Conservation (phyloP, 2,888 invertebrate genomes). For the Agrypnus murinus region DNA sequence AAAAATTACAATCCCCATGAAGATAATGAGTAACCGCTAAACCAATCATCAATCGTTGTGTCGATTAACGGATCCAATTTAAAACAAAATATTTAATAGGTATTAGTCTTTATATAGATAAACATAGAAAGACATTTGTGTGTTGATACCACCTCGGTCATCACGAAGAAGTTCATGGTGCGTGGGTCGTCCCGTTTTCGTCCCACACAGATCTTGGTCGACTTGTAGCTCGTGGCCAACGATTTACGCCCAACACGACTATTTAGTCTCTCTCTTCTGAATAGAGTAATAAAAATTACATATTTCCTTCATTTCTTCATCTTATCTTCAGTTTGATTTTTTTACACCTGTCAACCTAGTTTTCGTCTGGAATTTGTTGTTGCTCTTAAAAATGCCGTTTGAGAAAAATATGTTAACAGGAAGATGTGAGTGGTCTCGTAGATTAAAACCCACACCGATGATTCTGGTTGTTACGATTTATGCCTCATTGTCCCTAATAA, state of each 20-base stretch:
- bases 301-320: constrained; percentile 15
- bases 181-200: constrained; percentile 15
- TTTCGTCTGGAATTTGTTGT: neutral
- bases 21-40: neutral
- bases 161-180: constrained; percentile 23
- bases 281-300: constrained; percentile 19
- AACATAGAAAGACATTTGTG: constrained; percentile 17
- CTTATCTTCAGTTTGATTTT: neutral
- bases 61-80: constrained; percentile 14
- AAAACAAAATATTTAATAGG: constrained; percentile 20
- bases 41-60: constrained; percentile 9
- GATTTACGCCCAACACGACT: constrained; percentile 10
- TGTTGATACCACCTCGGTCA: constrained; percentile 12
- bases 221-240: constrained; percentile 31
- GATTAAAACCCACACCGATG: constrained; percentile 49
- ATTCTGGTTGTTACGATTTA: constrained; percentile 43
- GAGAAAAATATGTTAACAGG: no score
- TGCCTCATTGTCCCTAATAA: constrained; percentile 47
- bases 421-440: constrained; percentile 28
- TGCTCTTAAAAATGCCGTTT: no score
- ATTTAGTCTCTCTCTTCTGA: neutral
- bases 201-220: constrained; percentile 21
- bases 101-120: constrained; percentile 4
- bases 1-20: no score
- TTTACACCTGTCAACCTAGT: constrained; percentile 19